A percentile compares a stretch with the other conserved stretches of the same genome.
These are phyloP conservation scores for Cylindroiulus punctatus DNA, from an alignment of 2,888 invertebrate genomes.

Conservation along the genomic window DNA sequence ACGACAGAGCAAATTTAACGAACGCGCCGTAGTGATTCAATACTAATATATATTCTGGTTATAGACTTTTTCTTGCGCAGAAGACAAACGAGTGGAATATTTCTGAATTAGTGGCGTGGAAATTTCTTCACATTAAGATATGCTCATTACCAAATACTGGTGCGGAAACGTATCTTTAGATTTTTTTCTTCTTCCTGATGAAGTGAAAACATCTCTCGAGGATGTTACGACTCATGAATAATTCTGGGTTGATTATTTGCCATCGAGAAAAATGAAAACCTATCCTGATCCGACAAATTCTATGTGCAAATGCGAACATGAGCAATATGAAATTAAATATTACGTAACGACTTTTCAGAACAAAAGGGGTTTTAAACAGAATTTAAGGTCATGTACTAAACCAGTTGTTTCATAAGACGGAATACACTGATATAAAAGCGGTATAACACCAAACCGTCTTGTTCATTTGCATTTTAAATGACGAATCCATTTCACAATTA, in stretches of 20 bases:
- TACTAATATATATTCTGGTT: neutral
- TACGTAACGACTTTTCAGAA: neutral
- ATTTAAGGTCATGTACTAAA: neutral
- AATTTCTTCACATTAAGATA: constrained; percentile 55
- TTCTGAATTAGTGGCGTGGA: constrained; percentile 54
- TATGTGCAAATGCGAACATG: neutral
- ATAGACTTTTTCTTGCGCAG: neutral
- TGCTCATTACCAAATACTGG: constrained; percentile 53
- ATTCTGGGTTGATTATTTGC: constrained; percentile 50
- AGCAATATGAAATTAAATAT: constrained; percentile 25
- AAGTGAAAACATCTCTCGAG: constrained; percentile 51
- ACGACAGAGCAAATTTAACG: neutral
- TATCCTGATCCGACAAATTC: constrained; percentile 11
- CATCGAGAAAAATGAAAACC: constrained; percentile 33
- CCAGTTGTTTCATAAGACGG: neutral
- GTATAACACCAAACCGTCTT: neutral
- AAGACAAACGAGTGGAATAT: constrained; percentile 48
- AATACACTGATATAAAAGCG: neutral
- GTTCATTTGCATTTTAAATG: constrained; percentile 26
- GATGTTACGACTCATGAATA: constrained; percentile 53
- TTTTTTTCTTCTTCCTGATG: constrained; percentile 48
- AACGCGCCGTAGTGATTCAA: neutral
- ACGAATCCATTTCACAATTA: constrained; percentile 12
- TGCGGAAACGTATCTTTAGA: constrained; percentile 53
- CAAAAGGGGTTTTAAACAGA: constrained; percentile 3